Base-by-base conservation (phyloP, 2,888 invertebrate species). In the Caenorhabditis sp. region DNA sequence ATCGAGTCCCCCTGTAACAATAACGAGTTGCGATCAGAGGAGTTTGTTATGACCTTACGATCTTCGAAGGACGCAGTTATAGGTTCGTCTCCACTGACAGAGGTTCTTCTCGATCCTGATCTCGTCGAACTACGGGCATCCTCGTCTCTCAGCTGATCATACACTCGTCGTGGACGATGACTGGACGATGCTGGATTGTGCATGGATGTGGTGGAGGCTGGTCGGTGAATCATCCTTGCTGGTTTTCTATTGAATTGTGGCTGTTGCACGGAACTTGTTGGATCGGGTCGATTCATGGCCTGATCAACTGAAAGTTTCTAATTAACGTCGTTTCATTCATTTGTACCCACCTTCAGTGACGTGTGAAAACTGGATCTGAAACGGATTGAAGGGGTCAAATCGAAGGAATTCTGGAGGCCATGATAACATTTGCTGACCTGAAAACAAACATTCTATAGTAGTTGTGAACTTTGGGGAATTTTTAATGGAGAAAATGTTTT, bases 31-130 rank as follows among this genome's bases (percentile, higher is more conserved):
- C 31, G 7, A 7, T n/a, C n/a, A n/a, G n/a, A n/a, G n/a, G 8
- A 35, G n/a, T 24, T 28, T 12, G 26, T 26, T 10, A 38, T 6
- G 12, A 10, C 8, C 70, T 70, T 35, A 70, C 70, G 59, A 14
- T 70, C 79, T 19, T 79, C 70, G 10, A 26, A 69, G 16, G 41
- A 56, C 10, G 49, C 77, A 38, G 44, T 19, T 16, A 7, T 24
- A 14, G 51, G 66, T 2, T 82, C 82, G 16, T 82, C 82, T 7
- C 73, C 73, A 22, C 63, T 73, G 5, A 68, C 16, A 12, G 81
- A 81, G 5, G 64, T 70, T 51, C 81, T 70, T 75, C 75, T 54
- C 10, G 81, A 63, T 8, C 26, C 38, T 6, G 68, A 49, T 38
- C 61, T 74, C 31, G 54, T 61, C 5, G 68, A 63, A 61, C 35